Conservation (phyloP, 1,140 invertebrate species). For the Scaptomyza hsui region DNA sequence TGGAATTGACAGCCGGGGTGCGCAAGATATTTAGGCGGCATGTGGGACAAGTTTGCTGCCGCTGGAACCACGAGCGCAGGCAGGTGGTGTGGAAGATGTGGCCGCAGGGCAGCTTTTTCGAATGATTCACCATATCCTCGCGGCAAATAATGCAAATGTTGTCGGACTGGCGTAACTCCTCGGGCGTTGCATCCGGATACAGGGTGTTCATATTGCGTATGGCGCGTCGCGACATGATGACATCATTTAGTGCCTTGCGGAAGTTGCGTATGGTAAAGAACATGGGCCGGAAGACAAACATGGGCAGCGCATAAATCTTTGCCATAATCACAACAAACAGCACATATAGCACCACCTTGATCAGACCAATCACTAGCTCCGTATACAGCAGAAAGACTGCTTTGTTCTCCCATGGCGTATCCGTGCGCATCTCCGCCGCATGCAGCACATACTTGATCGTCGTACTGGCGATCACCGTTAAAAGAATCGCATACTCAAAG, state of each 20-base stretch:
- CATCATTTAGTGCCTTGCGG: conserved; percentile 99
- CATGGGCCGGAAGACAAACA: conserved; percentile 99
- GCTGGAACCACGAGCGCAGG: conserved; percentile 99
- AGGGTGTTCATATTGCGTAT: conserved; percentile 99
- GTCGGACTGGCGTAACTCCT: conserved; percentile 96
- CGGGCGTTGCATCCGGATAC: conserved; percentile 97
- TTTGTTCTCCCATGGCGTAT: conserved; percentile 99
- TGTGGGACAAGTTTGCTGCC: conserved; percentile 99
- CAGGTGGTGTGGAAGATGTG: conserved; percentile 99
- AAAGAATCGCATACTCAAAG: conserved; percentile 99
- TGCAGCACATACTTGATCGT: conserved; percentile 98
- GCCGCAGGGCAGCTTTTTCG: conserved; percentile 99
- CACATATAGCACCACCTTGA: conserved; percentile 96
- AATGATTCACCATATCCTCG: conserved; percentile 88
- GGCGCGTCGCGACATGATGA: conserved; percentile 97
- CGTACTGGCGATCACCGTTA: conserved; percentile 97
- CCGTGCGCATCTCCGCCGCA: conserved; percentile 96
- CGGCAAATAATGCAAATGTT: conserved; percentile 99
- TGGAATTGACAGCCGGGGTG: conserved; percentile 85
- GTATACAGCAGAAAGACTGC: conserved; percentile 98
- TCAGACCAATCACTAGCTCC: conserved; percentile 96
- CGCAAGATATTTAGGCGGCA: conserved; percentile 98
- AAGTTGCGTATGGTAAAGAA: conserved; percentile 99
- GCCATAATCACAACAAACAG: conserved; percentile 98
- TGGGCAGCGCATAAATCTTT: conserved; percentile 97